phyloP scores from a whole-genome alignment of 1,140 invertebrate species.

The Onthophagus taurus region DNA sequence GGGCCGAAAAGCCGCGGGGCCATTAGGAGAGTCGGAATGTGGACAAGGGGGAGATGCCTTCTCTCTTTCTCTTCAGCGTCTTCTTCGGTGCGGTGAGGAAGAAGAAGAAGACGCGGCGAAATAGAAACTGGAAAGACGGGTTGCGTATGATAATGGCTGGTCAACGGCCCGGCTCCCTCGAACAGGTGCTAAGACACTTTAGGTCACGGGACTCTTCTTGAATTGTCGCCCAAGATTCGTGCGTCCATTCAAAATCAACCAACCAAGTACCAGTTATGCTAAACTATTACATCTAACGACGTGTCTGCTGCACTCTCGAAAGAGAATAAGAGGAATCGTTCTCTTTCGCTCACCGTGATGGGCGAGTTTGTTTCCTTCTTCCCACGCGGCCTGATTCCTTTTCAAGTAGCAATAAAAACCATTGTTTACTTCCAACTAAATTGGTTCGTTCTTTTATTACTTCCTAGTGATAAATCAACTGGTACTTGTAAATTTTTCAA shows the following conservation, averaged over 20 bases:
- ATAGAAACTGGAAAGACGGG: constrained; percentile 35
- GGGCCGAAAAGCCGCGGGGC: constrained; percentile 3
- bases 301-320: constrained; percentile 10
- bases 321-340: too few relatives aligned
- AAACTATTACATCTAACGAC: constrained; percentile 13
- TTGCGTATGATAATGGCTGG: constrained; percentile 35
- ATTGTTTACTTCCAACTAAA: too few relatives aligned
- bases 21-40: constrained; percentile 9
- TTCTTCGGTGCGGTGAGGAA: constrained; percentile 4
- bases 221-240: constrained; percentile 7
- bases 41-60: background rate
- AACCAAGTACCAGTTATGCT: constrained; percentile 13
- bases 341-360: too few relatives aligned
- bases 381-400: too few relatives aligned
- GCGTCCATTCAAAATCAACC: constrained; percentile 13
- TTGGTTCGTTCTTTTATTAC: too few relatives aligned
- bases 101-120: constrained; percentile 20
- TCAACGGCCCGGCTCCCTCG: constrained; percentile 28
- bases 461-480: too few relatives aligned
- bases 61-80: constrained; percentile 4
- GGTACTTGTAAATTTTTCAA: too few relatives aligned
- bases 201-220: constrained; percentile 15
- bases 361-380: too few relatives aligned
- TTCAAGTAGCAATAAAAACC: too few relatives aligned
- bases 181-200: constrained; percentile 34